Conservation (phyloP, 2,888 invertebrate species). For the Kryphioiulus occultus region DNA sequence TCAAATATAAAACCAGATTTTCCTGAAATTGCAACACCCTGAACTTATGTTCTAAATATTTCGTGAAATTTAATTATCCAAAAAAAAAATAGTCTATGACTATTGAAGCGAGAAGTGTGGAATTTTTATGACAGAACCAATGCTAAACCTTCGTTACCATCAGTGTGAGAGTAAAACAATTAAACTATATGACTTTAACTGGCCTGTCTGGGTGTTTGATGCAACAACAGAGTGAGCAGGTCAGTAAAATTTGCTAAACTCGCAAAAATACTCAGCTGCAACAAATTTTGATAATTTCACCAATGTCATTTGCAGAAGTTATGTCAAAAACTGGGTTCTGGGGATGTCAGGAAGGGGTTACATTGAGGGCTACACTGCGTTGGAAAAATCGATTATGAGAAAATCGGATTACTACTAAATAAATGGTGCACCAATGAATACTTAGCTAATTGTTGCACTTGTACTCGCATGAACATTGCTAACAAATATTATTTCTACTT, state of each 20-base stretch:
- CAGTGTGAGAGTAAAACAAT: neutral
- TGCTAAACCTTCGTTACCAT: neutral
- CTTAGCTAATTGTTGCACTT: conserved; percentile 37
- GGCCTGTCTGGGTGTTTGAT: no score
- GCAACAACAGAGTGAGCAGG: no score
- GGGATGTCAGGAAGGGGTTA: neutral
- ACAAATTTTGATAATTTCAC: neutral
- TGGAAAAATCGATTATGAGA: conserved; percentile 32
- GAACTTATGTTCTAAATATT: neutral
- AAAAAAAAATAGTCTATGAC: neutral
- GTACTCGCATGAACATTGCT: conserved; percentile 39
- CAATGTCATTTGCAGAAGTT: neutral
- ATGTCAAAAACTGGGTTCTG: neutral
- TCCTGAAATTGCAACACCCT: neutral
- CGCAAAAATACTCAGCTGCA: neutral
- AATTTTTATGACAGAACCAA: neutral
- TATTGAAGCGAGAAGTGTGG: neutral
- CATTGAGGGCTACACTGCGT: conserved; percentile 32
- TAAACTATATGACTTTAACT: no score
- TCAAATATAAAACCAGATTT: neutral
- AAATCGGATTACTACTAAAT: conserved; percentile 37
- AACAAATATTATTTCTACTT: conserved; percentile 33
- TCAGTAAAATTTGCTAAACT: no score
- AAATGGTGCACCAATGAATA: conserved; percentile 40
- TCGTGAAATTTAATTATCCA: neutral